phyloP scores from a whole-genome alignment of 2,888 invertebrate species.

The Conus canariensis region DNA sequence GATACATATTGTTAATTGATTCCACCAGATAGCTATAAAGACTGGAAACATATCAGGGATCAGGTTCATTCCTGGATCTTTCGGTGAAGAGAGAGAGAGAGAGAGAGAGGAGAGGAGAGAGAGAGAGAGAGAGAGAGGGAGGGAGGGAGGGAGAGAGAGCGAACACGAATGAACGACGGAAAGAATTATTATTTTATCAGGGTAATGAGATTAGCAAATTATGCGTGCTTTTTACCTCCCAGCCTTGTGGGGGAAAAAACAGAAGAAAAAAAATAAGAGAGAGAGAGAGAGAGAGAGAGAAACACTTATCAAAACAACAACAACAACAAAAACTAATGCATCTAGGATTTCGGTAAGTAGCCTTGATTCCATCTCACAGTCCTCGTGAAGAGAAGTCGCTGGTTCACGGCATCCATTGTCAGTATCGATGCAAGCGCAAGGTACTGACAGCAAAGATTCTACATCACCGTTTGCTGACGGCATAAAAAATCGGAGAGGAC shows the following conservation, averaged over 20 bases:
- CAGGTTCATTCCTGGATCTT: neutral
- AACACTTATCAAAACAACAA: neutral
- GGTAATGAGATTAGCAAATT: neutral
- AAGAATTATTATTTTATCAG: neutral
- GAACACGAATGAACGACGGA: neutral
- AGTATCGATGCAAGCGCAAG: too few relatives aligned
- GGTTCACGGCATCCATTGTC: too few relatives aligned
- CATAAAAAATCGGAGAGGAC: too few relatives aligned
- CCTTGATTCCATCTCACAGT: too few relatives aligned
- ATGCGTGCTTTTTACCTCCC: neutral
- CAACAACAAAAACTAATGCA: neutral
- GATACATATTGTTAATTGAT: too few relatives aligned
- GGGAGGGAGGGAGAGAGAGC: neutral
- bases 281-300: neutral
- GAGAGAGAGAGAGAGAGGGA: neutral
- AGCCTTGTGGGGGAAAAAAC: neutral
- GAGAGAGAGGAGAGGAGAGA: neutral
- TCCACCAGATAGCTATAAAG: too few relatives aligned
- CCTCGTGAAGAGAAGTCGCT: too few relatives aligned
- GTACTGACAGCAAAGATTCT: too few relatives aligned
- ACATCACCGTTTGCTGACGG: too few relatives aligned
- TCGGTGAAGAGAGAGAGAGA: neutral
- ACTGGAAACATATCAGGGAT: neutral
- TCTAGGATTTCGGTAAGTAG: too few relatives aligned
- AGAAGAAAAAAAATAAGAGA: neutral